Base-by-base conservation (phyloP, 2,113 vertebrate genomes). In the Emberiza fucata region DNA sequence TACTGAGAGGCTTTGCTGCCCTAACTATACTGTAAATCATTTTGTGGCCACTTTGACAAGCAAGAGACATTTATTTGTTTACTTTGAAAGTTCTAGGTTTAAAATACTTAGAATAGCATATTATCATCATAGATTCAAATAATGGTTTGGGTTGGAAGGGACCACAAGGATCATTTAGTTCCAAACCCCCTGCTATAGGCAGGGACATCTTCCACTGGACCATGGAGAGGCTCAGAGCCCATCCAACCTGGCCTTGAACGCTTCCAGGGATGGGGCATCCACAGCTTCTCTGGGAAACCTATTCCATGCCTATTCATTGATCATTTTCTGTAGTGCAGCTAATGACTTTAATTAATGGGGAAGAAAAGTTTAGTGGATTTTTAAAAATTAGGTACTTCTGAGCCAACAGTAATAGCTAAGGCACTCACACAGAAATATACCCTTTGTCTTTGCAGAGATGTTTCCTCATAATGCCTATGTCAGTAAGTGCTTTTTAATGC, bases 121-220 rank as follows among this genome's bases (percentile, higher is more conserved):
- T 22, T 71, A 27, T 37, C 6, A 44, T 75, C 10, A 29, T 17
- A 28, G 50, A 72, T 18, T 31, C 42, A 42, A 11, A 6, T 18
- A 44, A 19, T 51, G 18, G 6, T 59, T 66, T 59, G 44, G 10
- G 19, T 66, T 51, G 45, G 28, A 44, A 64, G 21, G 9, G 11
- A 35, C 21, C 23, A 71, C 14, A 71, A 66, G 40, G 33, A 29
- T 39, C 11, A 39, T 18, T 8, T 14, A 4, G 11, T 66, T 39
- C 35, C 2, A 6, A 4, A 9, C 20, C 8, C 31, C 17, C 9
- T 72, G 31, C 0, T 35, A 13, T 23, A 9, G 21, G 7, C 17
- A 31, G 31, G 22, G 42, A 12, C 20, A 53, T 10, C 7, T 57
- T 59, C n/a, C 23, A 17, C 12, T 39, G 9, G 37, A 66, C 6